Evolutionary conservation across 2,888 invertebrate species (phyloP).

Genomic region (Sabatieria punctata): DNA sequence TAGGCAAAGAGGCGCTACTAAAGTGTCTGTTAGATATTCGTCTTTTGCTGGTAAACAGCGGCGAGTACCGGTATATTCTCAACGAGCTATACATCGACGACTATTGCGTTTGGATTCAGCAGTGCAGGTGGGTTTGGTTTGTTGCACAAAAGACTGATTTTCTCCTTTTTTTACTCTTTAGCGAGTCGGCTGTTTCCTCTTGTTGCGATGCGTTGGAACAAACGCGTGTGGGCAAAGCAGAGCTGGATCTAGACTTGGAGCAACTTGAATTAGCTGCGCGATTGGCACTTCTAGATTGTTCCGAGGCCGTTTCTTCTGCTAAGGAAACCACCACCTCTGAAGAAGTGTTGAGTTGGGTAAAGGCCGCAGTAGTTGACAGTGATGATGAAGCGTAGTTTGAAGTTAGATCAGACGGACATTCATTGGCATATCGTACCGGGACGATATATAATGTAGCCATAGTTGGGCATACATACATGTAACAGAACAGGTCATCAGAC

Average conservation of each 20-base stretch:
- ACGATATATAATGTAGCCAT: no score
- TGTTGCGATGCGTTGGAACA: slow-evolving; percentile 30
- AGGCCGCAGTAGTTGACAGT: no score
- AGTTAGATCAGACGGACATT: no score
- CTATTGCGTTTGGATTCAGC: slow-evolving; percentile 63
- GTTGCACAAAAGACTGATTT: neutral
- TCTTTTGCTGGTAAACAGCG: slow-evolving; percentile 44
- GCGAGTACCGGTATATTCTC: slow-evolving; percentile 53
- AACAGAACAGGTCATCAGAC: no score
- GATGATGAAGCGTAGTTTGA: no score
- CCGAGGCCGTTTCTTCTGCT: no score
- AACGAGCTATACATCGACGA: slow-evolving; percentile 73
- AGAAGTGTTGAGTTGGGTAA: no score
- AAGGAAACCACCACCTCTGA: no score
- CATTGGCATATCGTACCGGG: no score
- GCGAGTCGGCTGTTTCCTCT: slow-evolving; percentile 31
- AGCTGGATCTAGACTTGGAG: slow-evolving; percentile 38
- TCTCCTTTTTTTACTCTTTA: no score
- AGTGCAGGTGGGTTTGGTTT: slow-evolving; percentile 15
- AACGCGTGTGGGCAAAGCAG: slow-evolving; percentile 40
- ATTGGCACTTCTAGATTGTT: no score
- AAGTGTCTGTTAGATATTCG: slow-evolving; percentile 58
- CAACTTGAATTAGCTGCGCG: slow-evolving; percentile 41
- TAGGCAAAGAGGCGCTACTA: slow-evolving; percentile 46
- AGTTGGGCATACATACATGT: no score